Conservation (phyloP, 1,140 invertebrate species). For the Dreissena polymorpha region DNA sequence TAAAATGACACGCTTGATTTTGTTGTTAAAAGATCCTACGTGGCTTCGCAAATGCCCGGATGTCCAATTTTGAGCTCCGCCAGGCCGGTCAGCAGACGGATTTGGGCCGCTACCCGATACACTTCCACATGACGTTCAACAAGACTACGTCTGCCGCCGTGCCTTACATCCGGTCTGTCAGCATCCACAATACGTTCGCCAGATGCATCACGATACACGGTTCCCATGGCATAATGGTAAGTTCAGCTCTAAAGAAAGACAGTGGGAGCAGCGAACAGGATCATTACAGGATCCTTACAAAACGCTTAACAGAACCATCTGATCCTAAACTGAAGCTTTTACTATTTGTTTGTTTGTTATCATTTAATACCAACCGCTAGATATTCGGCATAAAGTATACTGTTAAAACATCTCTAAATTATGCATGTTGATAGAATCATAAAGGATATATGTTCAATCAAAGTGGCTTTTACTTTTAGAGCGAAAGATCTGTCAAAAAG, state of each 20-base stretch:
- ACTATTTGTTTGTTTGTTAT: no score
- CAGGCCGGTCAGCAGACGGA: slow-evolving; percentile 46
- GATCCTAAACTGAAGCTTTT: no score
- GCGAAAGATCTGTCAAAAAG: no score
- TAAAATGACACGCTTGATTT: not conserved
- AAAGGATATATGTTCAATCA: no score
- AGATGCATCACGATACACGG: slow-evolving; percentile 67
- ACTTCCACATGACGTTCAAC: slow-evolving; percentile 64
- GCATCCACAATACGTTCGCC: slow-evolving; percentile 62
- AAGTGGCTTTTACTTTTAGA: no score
- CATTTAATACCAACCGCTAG: no score
- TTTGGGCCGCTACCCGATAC: slow-evolving; percentile 59
- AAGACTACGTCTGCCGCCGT: not conserved
- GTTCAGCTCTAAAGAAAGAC: not conserved
- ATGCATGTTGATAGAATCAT: no score
- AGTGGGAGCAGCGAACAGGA: no score
- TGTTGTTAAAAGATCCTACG: not conserved
- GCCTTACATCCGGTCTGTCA: slow-evolving; percentile 50
- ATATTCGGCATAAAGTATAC: no score
- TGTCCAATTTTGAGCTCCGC: slow-evolving; percentile 26
- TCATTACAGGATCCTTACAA: no score
- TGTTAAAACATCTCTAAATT: no score
- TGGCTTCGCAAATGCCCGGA: slow-evolving; percentile 9
- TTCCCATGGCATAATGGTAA: slow-evolving; percentile 58
- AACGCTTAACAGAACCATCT: no score